A percentile compares a stretch with the other conserved stretches of the same genome.
Evolutionary conservation across 2,888 invertebrate genomes (phyloP).

Genomic region (Myathropa florea): DNA sequence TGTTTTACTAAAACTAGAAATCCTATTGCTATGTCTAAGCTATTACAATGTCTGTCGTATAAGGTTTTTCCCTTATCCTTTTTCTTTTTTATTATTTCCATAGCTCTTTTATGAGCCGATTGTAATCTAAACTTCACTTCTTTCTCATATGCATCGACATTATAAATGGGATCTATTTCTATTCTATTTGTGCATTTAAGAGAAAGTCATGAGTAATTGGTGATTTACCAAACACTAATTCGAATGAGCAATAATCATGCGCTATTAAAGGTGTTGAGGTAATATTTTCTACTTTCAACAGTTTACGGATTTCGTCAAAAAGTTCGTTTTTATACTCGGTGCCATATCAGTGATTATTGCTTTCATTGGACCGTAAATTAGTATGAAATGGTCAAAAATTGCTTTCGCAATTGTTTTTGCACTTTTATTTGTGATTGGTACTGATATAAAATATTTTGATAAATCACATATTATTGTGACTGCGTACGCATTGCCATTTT

Average conservation of each 20-base stretch:
- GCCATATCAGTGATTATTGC: background rate
- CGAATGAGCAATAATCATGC: conserved; percentile 8
- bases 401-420: background rate
- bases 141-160: no score
- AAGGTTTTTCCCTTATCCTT: no score
- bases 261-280: no score
- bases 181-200: no score
- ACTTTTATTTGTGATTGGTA: conserved; percentile 19
- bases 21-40: background rate
- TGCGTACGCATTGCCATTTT: conserved; percentile 34
- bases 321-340: background rate
- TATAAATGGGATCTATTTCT: no score
- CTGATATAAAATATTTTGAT: conserved; percentile 23
- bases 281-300: background rate
- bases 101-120: no score
- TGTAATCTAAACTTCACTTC: no score
- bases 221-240: conserved; percentile 7
- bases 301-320: background rate
- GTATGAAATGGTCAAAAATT: conserved; percentile 36
- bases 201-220: background rate
- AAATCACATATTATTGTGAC: conserved; percentile 39
- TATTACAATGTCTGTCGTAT: background rate
- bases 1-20: conserved; percentile 6
- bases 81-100: no score
- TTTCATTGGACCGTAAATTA: conserved; percentile 13